Evolutionary conservation across 2,888 invertebrate genomes (phyloP).

Genomic region (Nemotelus pantherinus): DNA sequence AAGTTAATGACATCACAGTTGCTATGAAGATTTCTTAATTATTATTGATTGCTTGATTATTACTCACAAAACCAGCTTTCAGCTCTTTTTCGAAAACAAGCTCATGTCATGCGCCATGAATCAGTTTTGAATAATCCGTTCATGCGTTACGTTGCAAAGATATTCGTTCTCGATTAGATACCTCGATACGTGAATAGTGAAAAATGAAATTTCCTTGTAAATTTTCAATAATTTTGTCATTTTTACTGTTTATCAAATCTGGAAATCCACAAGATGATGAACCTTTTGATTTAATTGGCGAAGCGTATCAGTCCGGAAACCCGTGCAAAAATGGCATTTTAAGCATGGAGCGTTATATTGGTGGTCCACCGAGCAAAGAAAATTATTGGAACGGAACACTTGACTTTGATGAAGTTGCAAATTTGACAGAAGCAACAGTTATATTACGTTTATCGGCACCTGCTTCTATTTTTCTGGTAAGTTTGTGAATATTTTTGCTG

Average conservation of each 20-base stretch:
- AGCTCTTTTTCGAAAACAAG: too few species aligned
- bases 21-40: too few species aligned
- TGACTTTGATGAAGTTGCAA: constrained; percentile 37
- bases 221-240: background rate
- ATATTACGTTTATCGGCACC: constrained; percentile 26
- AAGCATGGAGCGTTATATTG: constrained; percentile 20
- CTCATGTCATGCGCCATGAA: too few species aligned
- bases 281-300: constrained; percentile 20
- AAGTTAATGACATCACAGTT: too few species aligned
- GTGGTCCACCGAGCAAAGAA: constrained; percentile 46
- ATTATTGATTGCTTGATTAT: too few species aligned
- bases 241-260: background rate
- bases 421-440: constrained; percentile 35
- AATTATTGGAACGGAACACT: constrained; percentile 46
- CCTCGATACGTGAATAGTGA: too few species aligned
- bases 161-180: too few species aligned
- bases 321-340: constrained; percentile 10
- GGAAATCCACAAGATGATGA: background rate
- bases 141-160: too few species aligned
- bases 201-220: background rate
- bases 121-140: too few species aligned
- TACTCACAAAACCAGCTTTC: too few species aligned
- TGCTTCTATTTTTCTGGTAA: constrained; percentile 33
- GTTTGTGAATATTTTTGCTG: background rate
- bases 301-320: constrained; percentile 18